Percentiles rank a stretch among this genome's conserved stretches.
phyloP scores from a whole-genome alignment of 2,113 vertebrate species.

The Heterochromis multidens region DNA sequence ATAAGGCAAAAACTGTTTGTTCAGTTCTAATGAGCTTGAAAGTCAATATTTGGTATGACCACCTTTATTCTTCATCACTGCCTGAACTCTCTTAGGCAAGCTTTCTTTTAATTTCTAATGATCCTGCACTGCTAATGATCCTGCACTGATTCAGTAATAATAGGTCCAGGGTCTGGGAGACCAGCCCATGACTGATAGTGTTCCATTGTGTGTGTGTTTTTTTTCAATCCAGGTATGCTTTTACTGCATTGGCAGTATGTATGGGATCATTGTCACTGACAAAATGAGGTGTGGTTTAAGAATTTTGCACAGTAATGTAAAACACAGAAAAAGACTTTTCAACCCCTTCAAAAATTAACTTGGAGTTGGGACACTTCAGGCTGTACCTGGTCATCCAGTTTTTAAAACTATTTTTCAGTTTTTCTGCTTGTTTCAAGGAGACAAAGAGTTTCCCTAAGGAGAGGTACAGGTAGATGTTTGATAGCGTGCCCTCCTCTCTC shows the following conservation, averaged over 20 bases:
- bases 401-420: not conserved
- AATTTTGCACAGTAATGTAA: not conserved
- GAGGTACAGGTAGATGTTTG: not conserved
- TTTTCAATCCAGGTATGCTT: no score
- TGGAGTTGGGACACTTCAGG: not conserved
- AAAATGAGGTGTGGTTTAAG: no score
- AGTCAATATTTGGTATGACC: not conserved
- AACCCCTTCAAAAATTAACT: not conserved
- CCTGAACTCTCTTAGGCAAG: not conserved
- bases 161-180: not conserved
- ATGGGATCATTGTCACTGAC: not conserved
- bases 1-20: not conserved
- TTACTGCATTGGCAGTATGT: not conserved
- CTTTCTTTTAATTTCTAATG: rapidly evolving
- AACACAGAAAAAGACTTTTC: not conserved
- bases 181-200: not conserved
- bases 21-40: not conserved
- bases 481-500: not conserved
- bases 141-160: not conserved
- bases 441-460: not conserved
- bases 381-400: not conserved
- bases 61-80: not conserved
- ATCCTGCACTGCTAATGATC: not conserved
- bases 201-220: no score
- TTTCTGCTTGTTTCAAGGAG: not conserved